phyloP scores from a whole-genome alignment of 2,113 vertebrate species.

The Fukomys damarensis region DNA sequence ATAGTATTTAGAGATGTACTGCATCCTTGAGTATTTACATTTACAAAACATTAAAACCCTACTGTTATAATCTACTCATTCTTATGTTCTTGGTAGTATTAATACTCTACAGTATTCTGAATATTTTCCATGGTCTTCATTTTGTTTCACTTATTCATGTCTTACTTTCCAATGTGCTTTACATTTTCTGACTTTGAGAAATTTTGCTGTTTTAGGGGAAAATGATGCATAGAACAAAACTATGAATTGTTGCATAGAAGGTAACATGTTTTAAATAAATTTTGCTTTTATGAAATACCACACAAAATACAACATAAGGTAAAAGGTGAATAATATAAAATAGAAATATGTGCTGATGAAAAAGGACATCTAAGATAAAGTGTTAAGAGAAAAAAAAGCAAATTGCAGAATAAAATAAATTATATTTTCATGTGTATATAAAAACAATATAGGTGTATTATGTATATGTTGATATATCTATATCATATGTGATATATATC shows the following conservation, averaged over 20 bases:
- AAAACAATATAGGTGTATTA: background rate
- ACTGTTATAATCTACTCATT: background rate
- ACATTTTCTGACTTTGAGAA: background rate
- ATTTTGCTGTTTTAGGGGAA: background rate
- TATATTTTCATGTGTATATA: background rate
- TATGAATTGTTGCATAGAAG: background rate
- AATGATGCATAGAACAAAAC: background rate
- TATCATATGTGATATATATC: background rate
- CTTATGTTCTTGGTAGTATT: background rate
- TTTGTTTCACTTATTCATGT: background rate
- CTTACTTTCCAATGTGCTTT: constrained; percentile 18
- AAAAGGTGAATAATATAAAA: background rate
- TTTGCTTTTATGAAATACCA: background rate
- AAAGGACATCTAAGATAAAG: background rate
- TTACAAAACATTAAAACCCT: background rate
- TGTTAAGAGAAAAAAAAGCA: background rate
- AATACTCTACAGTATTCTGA: background rate
- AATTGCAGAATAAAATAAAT: background rate
- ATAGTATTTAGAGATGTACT: constrained; percentile 3
- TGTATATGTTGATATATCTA: background rate
- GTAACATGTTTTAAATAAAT: background rate
- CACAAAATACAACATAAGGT: background rate
- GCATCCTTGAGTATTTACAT: background rate
- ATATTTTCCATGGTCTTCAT: background rate
- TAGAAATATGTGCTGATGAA: background rate